Evolutionary conservation across 2,797 vertebrate genomes (phyloP), one percentile per base, ranked within the genome.

Genomic region (Pipistrellus nathusii): DNA sequence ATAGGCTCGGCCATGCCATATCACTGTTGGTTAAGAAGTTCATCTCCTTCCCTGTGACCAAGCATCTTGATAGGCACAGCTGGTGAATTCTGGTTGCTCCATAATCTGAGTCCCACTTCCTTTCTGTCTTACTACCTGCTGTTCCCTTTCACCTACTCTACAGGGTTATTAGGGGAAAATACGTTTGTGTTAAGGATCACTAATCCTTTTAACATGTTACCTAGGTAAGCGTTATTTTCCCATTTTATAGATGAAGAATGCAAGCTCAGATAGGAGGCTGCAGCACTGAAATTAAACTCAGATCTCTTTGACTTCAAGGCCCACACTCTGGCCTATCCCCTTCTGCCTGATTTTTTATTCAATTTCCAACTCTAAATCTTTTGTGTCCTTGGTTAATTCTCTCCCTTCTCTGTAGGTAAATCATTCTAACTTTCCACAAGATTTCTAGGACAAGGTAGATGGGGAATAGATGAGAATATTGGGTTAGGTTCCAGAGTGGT

Each of bases 231-330:
- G 72, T 80, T 82, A 30, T 44, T 64, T 62, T 38, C 11, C 38
- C 83, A 23, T 68, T 71, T 66, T 90, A 51, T 25, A 86, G 32
- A 66, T 41, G 21, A 80, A 73, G 51, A 93, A 44, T 69, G 15
- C 53, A 87, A 30, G 18, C 14, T 76, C 55, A 41, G 15, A 25
- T 84, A 73, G 44, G 35, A 88, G 66, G 85, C 48, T 68, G 17
- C 4, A n/a, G 62, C 91, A 53, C 23, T 85, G 66, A n/a, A 82
- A 89, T 88, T 95, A 71, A 85, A 85, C 4, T 13, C 66, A n/a
- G 25, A 35, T 23, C 90, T 87, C 25, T 71, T 64, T 55, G 53
- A 72, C 32, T 44, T 53, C 48, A 44, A 41, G 5, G 57, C 21
- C 30, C 41, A 85, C 21, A 21, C 25, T 69, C 25, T 38, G 5